Base-by-base conservation (phyloP, 2,888 invertebrate species). In the Sicus ferrugineus region DNA sequence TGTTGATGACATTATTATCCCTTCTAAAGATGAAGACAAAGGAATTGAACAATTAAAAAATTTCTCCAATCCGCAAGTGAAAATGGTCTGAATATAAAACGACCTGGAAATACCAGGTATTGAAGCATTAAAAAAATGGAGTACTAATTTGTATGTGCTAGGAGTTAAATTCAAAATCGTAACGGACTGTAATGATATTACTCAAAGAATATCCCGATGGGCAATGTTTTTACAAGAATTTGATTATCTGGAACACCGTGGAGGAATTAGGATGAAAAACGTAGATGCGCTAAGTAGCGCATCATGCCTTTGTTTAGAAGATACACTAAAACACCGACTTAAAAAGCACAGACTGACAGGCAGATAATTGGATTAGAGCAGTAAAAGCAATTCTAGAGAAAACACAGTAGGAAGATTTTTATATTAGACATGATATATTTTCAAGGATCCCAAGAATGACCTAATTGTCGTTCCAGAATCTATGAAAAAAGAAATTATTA, bases 1-100 rank as follows among this genome's bases (percentile, higher is more conserved):
- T 26, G 73, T 75, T 68, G 74, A 74, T 42, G 74, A 75, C 28
- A 59, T 74, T 1, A 70, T 74, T 19, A 70, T 75, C 42, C 70
- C 72, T n/a, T 56, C 74, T 1, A 58, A 56, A 19, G 50, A 70
- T 14, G 71, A 73, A 38, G 28, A 52, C 0, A 73, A 74, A 26
- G 70, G 68, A 0, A 46, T 72, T 1, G 11, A 64, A 3, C 68
- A 67, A 28, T 28, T 73, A 19, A 30, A 56, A 14, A 54, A n/a
- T n/a, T n/a, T n/a, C n/a, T n/a, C n/a, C n/a, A n/a, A n/a, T n/a
- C n/a, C n/a, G 46, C 46, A 46, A 46, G 46, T 16, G 46, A 46
- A 46, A 46, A 46, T 16, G 46, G 46, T 46, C n/a, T 46, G 9
- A 46, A 46, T 11, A 46, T 46, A 46, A 46, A 46, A 46, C 19